Base-by-base conservation (phyloP, 53 echinoderm and acorn worm genomes). In the Crossaster papposus region DNA sequence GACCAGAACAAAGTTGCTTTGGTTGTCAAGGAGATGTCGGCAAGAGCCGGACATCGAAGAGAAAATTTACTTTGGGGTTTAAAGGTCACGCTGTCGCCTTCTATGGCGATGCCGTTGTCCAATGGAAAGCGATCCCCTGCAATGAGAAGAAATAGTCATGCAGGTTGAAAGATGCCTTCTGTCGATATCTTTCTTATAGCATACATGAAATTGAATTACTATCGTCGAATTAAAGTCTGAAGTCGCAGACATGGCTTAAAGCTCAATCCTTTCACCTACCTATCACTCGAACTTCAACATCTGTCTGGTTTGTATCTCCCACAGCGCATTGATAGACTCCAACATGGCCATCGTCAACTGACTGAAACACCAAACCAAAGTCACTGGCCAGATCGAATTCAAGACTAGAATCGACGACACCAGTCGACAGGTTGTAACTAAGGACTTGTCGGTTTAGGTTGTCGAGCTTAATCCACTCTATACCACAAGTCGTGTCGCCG, bases 101-200 rank as follows among this genome's bases (percentile, higher is more conserved):
- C 34, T 20, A 44, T 54, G 17, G 74, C 55, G 17, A 14, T 73
- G 18, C 72, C 85, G 0, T 14, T 55, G 29, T 85, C 85, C 50
- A 85, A 30, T 31, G 85, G 85, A 73, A 85, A 85, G 1, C 24
- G 31, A 53, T 73, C 73, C 32, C 85, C 85, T 85, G 73, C 9
- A 30, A 13, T 50, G 8, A 80, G 30, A 80, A 23, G n/a, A 50
- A 2, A 79, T 6, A 77, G 36, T 71, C 8, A 26, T 6, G 30
- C 15, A 0, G 17, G 62, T 62, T 62, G 62, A 11, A 62, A 62
- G 62, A 62, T 17, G 17, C 18, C 62, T 20, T 6, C 17, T 4
- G 3, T 3, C 17, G 62, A 62, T 4, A 62, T 9, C 2, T 62
- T 62, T 14, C 62, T 14, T 6, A 62, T 62, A 44, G 5, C 6